Evolutionary conservation across 2,888 invertebrate species (phyloP).

Genomic region (Pachliopta kotzebuea): DNA sequence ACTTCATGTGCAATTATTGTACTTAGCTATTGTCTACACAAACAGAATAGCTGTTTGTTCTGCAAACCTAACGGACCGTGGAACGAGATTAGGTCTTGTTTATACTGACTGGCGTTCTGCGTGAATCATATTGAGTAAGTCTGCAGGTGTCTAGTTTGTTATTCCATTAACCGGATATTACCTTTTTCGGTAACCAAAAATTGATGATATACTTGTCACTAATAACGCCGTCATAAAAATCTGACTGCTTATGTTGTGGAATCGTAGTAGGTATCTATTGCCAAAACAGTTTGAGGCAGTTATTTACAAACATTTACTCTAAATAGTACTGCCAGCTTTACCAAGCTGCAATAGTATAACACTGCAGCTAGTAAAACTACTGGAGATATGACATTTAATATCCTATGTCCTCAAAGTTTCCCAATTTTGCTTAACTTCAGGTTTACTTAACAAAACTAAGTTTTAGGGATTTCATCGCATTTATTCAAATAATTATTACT

Average conservation of each 20-base stretch:
- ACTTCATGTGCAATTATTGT: slow-evolving; percentile 75
- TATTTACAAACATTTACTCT: too few relatives aligned
- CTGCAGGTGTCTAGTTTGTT: slow-evolving; percentile 4
- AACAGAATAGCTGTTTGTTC: slow-evolving; percentile 63
- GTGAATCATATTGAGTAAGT: slow-evolving; percentile 35
- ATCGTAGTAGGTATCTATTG: not conserved
- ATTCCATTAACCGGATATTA: not conserved
- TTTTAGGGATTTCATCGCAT: too few relatives aligned
- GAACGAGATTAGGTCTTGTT: slow-evolving; percentile 72
- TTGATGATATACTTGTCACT: not conserved
- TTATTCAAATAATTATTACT: too few relatives aligned
- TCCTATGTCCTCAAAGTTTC: too few relatives aligned
- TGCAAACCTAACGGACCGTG: slow-evolving; percentile 69
- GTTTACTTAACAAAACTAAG: too few relatives aligned
- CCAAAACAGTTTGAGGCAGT: too few relatives aligned
- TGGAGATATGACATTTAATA: too few relatives aligned
- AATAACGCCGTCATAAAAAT: not conserved
- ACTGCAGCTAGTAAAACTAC: too few relatives aligned
- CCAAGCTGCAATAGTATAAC: too few relatives aligned
- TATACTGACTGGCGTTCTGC: slow-evolving; percentile 50
- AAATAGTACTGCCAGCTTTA: too few relatives aligned
- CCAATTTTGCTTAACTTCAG: too few relatives aligned
- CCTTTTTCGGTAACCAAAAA: not conserved
- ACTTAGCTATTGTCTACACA: slow-evolving; percentile 73
- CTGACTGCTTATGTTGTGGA: not conserved